These are phyloP conservation scores for Hydrochoerus hydrochaeris DNA, from an alignment of 2,113 vertebrate genomes.

Conservation along the genomic window DNA sequence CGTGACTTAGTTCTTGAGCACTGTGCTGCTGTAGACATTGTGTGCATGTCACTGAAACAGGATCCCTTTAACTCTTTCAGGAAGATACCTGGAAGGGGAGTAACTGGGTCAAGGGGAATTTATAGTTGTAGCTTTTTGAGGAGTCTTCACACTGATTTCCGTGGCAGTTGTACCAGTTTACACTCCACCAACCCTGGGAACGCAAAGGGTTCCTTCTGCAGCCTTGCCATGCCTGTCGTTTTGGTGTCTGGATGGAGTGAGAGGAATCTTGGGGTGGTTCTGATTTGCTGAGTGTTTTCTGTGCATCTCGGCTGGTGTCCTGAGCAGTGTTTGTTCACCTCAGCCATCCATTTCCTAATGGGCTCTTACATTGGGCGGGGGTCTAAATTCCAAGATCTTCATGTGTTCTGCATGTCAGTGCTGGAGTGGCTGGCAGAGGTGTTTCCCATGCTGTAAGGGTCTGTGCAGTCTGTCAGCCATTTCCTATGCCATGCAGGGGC, in stretches of 20 bases:
- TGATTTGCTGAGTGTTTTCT: not conserved
- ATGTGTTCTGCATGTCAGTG: not conserved
- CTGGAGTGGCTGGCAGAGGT: not conserved
- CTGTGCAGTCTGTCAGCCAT: no score
- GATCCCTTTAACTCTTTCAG: not conserved
- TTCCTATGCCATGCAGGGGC: not conserved
- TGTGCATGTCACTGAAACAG: accelerated
- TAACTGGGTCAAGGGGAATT: not conserved
- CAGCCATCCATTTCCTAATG: no score
- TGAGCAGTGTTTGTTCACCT: not conserved
- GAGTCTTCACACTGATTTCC: not conserved
- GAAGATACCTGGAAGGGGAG: not conserved
- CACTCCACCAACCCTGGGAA: not conserved
- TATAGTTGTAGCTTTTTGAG: not conserved
- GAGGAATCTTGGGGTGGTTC: not conserved
- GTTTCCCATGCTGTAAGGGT: not conserved
- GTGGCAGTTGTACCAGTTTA: not conserved
- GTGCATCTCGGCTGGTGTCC: not conserved
- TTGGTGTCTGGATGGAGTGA: not conserved
- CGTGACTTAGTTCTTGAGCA: not conserved
- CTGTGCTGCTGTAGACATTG: not conserved
- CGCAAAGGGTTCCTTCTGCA: not conserved
- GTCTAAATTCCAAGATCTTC: not conserved
- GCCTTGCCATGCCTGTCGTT: not conserved
- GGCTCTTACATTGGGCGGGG: not conserved